Percentiles rank a stretch among this genome's conserved stretches.
Evolutionary conservation across 2,888 invertebrate species (phyloP).

Genomic region (Brassicogethes aeneus): DNA sequence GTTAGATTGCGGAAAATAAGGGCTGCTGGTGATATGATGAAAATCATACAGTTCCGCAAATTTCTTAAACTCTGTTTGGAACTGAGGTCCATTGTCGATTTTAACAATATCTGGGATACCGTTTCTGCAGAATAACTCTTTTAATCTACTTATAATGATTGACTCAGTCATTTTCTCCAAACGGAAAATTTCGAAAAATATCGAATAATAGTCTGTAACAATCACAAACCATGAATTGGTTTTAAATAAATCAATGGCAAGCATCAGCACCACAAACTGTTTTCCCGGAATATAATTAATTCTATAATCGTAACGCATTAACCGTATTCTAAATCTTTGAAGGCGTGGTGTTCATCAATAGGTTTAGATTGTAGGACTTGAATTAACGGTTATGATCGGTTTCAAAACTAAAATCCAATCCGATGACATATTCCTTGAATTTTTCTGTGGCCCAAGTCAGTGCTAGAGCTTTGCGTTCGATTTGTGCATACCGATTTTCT

Average conservation of each 20-base stretch:
- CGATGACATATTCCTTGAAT: too few relatives aligned
- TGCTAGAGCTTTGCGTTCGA: too few relatives aligned
- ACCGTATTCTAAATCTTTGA: slow-evolving; percentile 28
- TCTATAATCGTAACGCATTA: neutral
- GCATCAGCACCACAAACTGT: too few relatives aligned
- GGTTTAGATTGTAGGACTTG: slow-evolving; percentile 26
- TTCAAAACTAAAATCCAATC: too few relatives aligned
- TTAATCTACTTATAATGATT: neutral
- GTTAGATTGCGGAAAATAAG: slow-evolving; percentile 12
- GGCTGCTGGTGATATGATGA: slow-evolving; percentile 13
- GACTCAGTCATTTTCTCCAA: neutral
- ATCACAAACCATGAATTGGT: neutral
- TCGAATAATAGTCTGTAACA: neutral
- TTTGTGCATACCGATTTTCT: too few relatives aligned
- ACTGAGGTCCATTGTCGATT: neutral
- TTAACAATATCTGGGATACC: neutral
- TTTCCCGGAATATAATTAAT: neutral
- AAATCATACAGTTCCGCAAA: slow-evolving; percentile 7
- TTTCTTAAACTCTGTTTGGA: too few relatives aligned
- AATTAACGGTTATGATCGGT: neutral
- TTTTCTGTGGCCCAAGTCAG: too few relatives aligned
- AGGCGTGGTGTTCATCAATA: slow-evolving; percentile 29
- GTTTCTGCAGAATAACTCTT: neutral
- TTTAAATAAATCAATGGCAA: neutral
- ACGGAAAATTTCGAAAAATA: neutral